phyloP scores from a whole-genome alignment of 2,113 vertebrate species.

The Dermatemys mawii region DNA sequence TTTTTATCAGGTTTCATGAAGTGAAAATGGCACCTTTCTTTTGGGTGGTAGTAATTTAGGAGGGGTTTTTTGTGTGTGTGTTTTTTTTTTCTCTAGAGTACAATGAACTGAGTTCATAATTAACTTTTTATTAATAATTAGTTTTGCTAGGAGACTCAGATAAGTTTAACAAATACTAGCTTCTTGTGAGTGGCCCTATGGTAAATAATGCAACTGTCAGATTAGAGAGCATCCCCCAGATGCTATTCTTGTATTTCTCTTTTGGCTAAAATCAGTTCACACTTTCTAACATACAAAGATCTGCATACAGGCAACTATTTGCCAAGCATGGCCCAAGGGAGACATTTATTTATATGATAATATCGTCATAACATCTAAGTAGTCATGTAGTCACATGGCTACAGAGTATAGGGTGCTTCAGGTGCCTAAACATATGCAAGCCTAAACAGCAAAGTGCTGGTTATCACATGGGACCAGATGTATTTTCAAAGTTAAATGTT shows the following conservation, averaged over 20 bases:
- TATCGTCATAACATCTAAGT: no score
- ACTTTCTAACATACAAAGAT: neutral
- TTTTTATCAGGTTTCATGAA: slow-evolving; percentile 49
- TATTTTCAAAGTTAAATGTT: no score
- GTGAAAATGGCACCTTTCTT: slow-evolving; percentile 62
- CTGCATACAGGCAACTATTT: neutral
- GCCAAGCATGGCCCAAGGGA: neutral
- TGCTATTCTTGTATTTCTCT: neutral
- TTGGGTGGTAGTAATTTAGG: slow-evolving; percentile 25
- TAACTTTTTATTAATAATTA: slow-evolving; percentile 56
- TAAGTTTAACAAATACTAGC: slow-evolving; percentile 70
- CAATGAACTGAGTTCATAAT: slow-evolving; percentile 42
- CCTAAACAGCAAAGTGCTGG: no score
- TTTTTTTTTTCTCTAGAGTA: neutral
- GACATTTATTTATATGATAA: no score
- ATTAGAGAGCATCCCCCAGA: neutral
- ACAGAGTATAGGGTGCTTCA: no score
- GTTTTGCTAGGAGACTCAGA: slow-evolving; percentile 41
- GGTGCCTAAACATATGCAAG: no score
- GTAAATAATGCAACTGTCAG: slow-evolving; percentile 35
- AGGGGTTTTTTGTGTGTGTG: neutral
- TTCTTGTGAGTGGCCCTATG: slow-evolving; percentile 21
- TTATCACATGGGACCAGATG: no score
- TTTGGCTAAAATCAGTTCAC: neutral
- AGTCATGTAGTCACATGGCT: no score